Evolutionary conservation across 2,888 invertebrate species (phyloP).

Genomic region (Pogonocherus hispidulus): DNA sequence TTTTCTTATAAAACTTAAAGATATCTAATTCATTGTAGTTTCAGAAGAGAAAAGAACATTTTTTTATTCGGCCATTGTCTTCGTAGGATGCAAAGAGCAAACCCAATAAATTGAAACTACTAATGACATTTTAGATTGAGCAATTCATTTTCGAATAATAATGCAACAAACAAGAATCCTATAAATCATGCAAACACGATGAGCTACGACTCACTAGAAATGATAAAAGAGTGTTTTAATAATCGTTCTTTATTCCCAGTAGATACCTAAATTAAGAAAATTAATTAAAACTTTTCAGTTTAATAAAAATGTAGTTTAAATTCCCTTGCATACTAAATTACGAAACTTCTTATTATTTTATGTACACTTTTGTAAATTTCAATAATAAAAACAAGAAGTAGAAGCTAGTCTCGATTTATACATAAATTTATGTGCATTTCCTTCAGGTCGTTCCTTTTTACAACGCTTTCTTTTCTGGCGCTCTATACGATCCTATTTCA

Average conservation of each 20-base stretch:
- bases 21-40: too few relatives aligned
- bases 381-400: slow-evolving; percentile 14
- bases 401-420: slow-evolving; percentile 2
- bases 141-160: not conserved
- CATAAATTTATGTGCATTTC: slow-evolving; percentile 19
- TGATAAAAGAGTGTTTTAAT: not conserved
- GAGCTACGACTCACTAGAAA: not conserved
- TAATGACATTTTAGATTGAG: not conserved
- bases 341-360: slow-evolving; percentile 1
- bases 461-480: not conserved
- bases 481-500: not conserved
- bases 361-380: not conserved
- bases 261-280: not conserved
- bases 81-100: too few relatives aligned
- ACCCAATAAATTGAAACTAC: not conserved
- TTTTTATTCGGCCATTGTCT: too few relatives aligned
- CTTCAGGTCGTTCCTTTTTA: slow-evolving; percentile 5
- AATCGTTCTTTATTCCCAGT: not conserved
- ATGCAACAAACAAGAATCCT: not conserved
- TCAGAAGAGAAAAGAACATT: too few relatives aligned
- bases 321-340: slow-evolving; percentile 10
- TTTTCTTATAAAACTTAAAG: too few relatives aligned
- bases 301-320: slow-evolving; percentile 7
- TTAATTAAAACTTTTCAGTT: slow-evolving; percentile 15
- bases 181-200: not conserved